These are phyloP conservation scores for Agapornis roseicollis DNA, from an alignment of 2,113 vertebrate genomes.

Conservation along the genomic window DNA sequence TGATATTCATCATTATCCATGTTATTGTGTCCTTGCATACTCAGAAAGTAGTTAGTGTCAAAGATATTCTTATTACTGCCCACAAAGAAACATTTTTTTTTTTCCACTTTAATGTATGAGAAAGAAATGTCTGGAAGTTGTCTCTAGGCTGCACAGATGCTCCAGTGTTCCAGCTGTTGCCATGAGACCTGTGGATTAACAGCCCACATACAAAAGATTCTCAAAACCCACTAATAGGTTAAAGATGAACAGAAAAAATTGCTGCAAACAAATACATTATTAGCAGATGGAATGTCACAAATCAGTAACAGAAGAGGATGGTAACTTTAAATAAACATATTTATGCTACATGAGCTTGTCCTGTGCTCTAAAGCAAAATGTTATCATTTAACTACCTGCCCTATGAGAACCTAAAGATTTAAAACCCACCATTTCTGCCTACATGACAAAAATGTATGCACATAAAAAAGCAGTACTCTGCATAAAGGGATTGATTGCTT, in stretches of 20 bases:
- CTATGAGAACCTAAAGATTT: neutral
- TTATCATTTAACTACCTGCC: neutral
- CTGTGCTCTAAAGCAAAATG: neutral
- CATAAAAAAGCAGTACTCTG: neutral
- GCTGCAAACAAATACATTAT: conserved; percentile 10
- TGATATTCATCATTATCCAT: neutral
- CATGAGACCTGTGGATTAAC: neutral
- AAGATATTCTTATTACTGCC: neutral
- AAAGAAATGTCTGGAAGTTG: neutral
- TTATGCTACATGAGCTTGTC: neutral
- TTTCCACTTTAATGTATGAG: neutral
- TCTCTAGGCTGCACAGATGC: neutral
- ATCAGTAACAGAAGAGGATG: neutral
- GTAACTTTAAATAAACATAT: neutral
- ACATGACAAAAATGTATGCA: neutral
- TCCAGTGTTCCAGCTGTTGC: neutral
- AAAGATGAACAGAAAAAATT: conserved; percentile 22
- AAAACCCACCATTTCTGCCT: neutral
- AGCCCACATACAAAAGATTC: neutral
- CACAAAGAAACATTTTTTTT: neutral
- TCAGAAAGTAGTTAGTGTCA: neutral
- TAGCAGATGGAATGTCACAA: neutral
- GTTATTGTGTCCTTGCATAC: neutral
- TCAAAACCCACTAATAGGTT: conserved; percentile 18
- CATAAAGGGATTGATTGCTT: neutral